A percentile compares a stretch with the other conserved stretches of the same genome.
phyloP scores from a whole-genome alignment of 2,113 vertebrate species.

The Pseudonaja textilis region DNA sequence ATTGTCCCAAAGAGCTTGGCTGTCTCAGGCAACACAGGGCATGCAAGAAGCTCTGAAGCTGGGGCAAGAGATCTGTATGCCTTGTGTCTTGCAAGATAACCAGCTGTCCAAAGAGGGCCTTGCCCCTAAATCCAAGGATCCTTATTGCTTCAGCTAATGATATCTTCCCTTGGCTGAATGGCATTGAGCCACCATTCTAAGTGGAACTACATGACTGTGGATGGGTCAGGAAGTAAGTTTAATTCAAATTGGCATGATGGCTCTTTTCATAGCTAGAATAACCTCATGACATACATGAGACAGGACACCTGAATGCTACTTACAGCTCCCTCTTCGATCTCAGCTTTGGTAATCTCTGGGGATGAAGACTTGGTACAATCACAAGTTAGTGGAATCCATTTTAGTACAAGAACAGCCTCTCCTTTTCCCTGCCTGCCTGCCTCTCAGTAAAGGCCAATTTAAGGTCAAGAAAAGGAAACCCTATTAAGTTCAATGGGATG shows the following conservation, averaged over 20 bases:
- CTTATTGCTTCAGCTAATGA: neutral
- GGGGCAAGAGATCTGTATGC: too few relatives aligned
- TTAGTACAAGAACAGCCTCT: neutral
- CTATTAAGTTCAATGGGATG: neutral
- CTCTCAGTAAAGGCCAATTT: neutral
- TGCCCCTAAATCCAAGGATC: neutral
- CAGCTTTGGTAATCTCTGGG: too few relatives aligned
- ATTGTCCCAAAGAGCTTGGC: neutral
- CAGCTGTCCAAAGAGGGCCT: neutral
- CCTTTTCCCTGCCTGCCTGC: neutral
- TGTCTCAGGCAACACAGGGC: neutral
- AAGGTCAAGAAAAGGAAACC: neutral
- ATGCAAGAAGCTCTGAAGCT: neutral
- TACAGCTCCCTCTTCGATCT: neutral
- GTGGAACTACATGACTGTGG: neutral
- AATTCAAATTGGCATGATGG: neutral
- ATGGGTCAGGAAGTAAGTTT: neutral
- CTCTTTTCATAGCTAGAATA: neutral
- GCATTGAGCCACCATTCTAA: neutral
- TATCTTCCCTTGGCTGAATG: neutral
- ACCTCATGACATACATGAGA: slow-evolving; percentile 4
- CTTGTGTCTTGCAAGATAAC: neutral
- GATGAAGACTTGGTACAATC: too few relatives aligned
- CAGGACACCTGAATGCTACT: neutral
- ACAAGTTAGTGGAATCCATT: neutral